phyloP scores from a whole-genome alignment of 2,888 invertebrate species.

The Macroteleia sp. region DNA sequence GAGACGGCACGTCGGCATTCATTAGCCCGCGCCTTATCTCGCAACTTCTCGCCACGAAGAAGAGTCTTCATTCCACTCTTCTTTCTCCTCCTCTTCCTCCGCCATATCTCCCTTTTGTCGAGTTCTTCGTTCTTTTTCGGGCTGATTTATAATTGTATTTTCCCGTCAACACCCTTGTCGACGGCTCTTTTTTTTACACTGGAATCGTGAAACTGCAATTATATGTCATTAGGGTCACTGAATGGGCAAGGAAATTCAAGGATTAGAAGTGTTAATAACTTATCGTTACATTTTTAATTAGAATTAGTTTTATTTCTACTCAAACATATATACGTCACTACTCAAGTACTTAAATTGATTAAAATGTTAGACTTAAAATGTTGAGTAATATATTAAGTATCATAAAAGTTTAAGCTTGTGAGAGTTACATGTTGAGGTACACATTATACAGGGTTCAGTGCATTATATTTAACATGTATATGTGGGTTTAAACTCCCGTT shows the following conservation, averaged over 20 bases:
- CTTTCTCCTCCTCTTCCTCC: conserved; percentile 46
- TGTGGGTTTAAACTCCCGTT: no score
- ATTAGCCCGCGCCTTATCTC: conserved; percentile 75
- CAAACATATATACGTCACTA: no score
- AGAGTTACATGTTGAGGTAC: no score
- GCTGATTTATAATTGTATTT: conserved; percentile 60
- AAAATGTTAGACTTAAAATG: no score
- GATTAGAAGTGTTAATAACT: neutral
- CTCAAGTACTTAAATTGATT: no score
- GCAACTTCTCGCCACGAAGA: conserved; percentile 61
- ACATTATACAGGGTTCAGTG: no score
- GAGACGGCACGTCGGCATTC: conserved; percentile 75
- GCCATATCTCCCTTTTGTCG: conserved; percentile 62
- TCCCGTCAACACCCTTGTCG: conserved; percentile 53
- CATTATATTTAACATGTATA: no score
- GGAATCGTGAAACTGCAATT: conserved; percentile 26
- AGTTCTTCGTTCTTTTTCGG: conserved; percentile 63
- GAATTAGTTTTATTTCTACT: no score
- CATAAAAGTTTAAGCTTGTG: no score
- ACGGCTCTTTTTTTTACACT: conserved; percentile 13
- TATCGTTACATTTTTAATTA: no score
- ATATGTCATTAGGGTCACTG: conserved; percentile 45
- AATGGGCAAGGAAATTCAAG: conserved; percentile 25
- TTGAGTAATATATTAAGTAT: no score
- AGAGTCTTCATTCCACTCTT: conserved; percentile 61